Evolutionary conservation across 2,888 invertebrate species (phyloP).

Genomic region (Charanyca ferruginea): DNA sequence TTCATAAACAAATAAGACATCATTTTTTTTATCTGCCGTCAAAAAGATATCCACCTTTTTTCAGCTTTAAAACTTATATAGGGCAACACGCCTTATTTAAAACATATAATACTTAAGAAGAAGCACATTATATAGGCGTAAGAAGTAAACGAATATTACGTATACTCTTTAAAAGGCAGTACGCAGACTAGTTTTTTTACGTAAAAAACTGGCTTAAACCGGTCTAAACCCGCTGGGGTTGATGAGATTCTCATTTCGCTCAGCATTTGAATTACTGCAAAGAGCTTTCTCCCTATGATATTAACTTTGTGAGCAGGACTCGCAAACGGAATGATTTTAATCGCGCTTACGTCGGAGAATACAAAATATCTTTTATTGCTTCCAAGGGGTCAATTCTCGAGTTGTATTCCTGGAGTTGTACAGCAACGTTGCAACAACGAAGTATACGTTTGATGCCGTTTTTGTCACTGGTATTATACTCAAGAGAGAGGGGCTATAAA

Average conservation of each 20-base stretch:
- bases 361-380: constrained; percentile 66
- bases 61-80: no score
- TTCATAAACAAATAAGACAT: no score
- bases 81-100: neutral
- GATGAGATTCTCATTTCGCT: constrained; percentile 80
- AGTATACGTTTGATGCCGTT: constrained; percentile 36
- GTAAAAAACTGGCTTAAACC: constrained; percentile 65
- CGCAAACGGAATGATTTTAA: constrained; percentile 66
- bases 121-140: neutral
- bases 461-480: constrained; percentile 46
- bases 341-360: constrained; percentile 61
- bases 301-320: constrained; percentile 65
- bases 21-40: no score
- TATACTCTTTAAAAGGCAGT: constrained; percentile 24
- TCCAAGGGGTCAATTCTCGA: constrained; percentile 58
- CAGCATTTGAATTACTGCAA: constrained; percentile 71
- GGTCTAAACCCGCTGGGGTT: constrained; percentile 65
- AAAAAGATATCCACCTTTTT: no score
- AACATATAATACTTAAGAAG: neutral
- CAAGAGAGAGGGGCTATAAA: constrained; percentile 44
- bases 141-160: constrained; percentile 1
- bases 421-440: constrained; percentile 8
- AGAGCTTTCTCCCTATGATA: constrained; percentile 66
- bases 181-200: constrained; percentile 44
- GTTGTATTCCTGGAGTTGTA: constrained; percentile 22